These are phyloP conservation scores for Melangyna quadrimaculata DNA, from an alignment of 2,888 invertebrate genomes.

Conservation along the genomic window DNA sequence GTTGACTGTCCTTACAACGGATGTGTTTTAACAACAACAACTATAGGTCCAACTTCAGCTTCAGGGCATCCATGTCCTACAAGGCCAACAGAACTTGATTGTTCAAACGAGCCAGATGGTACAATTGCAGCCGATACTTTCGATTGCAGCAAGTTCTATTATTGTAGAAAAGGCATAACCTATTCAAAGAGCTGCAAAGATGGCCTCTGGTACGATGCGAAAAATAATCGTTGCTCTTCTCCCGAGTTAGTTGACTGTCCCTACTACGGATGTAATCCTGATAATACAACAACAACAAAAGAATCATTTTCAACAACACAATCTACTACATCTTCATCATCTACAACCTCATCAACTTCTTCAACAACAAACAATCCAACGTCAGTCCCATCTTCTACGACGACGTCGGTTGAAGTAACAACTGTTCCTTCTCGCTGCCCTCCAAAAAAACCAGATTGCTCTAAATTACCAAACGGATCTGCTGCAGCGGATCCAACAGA, in stretches of 20 bases:
- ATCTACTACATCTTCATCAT: neutral
- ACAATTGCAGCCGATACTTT: neutral
- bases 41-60: neutral
- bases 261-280: constrained; percentile 11
- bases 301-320: neutral
- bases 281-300: neutral
- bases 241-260: constrained; percentile 22
- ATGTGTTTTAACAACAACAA: constrained; percentile 2
- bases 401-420: neutral
- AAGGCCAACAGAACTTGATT: constrained; percentile 10
- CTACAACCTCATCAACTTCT: neutral
- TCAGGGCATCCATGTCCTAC: constrained; percentile 22
- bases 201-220: constrained; percentile 36
- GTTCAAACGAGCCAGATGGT: neutral
- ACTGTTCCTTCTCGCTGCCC: constrained; percentile 4
- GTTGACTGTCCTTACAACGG: constrained; percentile 30
- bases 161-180: neutral
- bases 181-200: neutral
- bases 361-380: neutral
- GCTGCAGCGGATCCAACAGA: constrained; percentile 10
- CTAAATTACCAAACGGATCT: neutral
- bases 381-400: neutral
- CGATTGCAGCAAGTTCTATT: constrained; percentile 25
- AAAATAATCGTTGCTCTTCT: neutral
- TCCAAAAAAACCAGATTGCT: constrained; percentile 15